Conservation (phyloP, 2,113 vertebrate species). For the Nesogale talazaci region DNA sequence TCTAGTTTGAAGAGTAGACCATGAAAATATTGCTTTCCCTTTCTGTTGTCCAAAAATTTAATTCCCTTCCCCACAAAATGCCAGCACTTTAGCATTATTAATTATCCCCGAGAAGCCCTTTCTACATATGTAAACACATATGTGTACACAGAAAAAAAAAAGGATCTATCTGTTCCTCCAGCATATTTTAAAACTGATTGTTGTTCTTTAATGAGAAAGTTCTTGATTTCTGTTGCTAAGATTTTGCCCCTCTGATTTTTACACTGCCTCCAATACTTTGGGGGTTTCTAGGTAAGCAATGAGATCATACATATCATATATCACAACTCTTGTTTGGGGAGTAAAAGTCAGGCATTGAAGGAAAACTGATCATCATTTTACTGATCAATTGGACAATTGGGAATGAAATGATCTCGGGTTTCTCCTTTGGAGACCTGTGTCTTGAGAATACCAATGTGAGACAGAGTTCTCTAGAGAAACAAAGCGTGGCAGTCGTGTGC, state of each 20-base stretch:
- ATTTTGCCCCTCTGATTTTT: constrained; percentile 1
- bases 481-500: too few relatives aligned
- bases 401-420: neutral
- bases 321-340: neutral
- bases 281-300: constrained; percentile 28
- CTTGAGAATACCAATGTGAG: constrained; percentile 37
- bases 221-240: neutral
- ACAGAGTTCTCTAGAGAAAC: too few relatives aligned
- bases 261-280: neutral
- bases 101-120: neutral
- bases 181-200: neutral
- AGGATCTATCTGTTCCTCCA: neutral
- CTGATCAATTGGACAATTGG: neutral
- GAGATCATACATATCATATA: neutral
- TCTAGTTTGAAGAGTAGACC: too few relatives aligned
- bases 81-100: neutral
- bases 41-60: neutral
- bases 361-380: neutral
- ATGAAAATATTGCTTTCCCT: neutral
- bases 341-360: neutral
- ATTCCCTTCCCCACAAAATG: neutral
- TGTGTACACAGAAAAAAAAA: neutral
- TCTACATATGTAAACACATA: too few relatives aligned
- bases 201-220: constrained; percentile 15
- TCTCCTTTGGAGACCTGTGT: neutral